Evolutionary conservation across 2,113 vertebrate genomes (phyloP).

Genomic region (Perca fluviatilis): DNA sequence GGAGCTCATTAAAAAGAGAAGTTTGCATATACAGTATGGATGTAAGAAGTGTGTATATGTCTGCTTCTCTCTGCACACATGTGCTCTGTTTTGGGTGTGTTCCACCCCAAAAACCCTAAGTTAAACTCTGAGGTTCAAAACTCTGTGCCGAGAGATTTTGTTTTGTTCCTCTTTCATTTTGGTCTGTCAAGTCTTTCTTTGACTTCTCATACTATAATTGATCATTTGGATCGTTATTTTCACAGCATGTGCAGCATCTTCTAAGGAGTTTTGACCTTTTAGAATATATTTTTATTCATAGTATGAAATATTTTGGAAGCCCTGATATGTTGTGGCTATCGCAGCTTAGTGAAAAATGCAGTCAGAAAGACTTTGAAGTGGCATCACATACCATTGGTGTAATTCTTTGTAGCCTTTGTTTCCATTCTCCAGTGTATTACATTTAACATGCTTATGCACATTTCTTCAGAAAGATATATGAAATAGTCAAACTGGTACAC

Average conservation of each 20-base stretch:
- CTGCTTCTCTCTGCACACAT: not conserved
- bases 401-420: not conserved
- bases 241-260: not conserved
- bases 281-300: not conserved
- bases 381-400: not conserved
- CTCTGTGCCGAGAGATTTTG: constrained; percentile 19
- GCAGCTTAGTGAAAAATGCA: not conserved
- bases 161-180: constrained; percentile 45
- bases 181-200: not conserved
- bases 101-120: not conserved
- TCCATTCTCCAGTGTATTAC: not conserved
- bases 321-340: not conserved
- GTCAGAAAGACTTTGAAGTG: not conserved
- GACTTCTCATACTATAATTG: not conserved
- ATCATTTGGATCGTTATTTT: constrained; percentile 16
- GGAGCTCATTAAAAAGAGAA: constrained; percentile 51
- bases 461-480: not conserved
- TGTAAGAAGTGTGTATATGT: constrained; percentile 2
- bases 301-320: constrained; percentile 3
- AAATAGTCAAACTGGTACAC: not conserved
- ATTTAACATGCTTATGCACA: not conserved
- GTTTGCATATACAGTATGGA: constrained; percentile 19
- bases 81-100: constrained; percentile 30
- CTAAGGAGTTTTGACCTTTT: not conserved
- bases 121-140: constrained; percentile 27